Conservation (phyloP, 53 echinoderm and acorn worm species). For the Holothuria leucospilota region DNA sequence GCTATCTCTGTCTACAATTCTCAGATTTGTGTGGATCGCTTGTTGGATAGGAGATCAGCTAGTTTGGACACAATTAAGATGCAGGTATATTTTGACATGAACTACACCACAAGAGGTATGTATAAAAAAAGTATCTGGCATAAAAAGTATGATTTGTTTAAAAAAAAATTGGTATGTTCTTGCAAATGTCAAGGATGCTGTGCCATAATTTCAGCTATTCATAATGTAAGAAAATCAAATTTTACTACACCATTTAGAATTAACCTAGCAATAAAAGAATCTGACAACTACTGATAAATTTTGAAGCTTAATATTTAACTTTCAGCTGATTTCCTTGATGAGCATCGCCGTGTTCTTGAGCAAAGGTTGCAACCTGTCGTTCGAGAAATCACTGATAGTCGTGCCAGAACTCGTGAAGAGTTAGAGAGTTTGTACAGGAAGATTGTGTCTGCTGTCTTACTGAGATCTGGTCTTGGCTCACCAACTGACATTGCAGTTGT, state of each 20-base stretch:
- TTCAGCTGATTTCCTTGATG: slow-evolving; percentile 91
- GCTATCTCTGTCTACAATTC: background rate
- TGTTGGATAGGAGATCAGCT: slow-evolving; percentile 87
- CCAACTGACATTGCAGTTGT: slow-evolving; percentile 99
- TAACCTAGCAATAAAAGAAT: no score
- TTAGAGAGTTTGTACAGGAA: slow-evolving; percentile 97
- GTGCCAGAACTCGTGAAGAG: slow-evolving; percentile 97
- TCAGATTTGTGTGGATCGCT: slow-evolving; percentile 95
- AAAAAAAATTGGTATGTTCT: background rate
- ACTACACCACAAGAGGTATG: slow-evolving; percentile 94
- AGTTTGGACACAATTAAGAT: slow-evolving; percentile 93
- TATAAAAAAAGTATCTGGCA: background rate
- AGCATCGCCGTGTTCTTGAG: slow-evolving; percentile 91
- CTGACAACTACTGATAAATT: no score
- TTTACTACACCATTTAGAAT: no score
- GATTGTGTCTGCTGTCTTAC: slow-evolving; percentile 94
- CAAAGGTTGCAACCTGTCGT: slow-evolving; percentile 89
- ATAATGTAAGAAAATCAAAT: no score
- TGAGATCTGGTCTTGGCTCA: slow-evolving; percentile 92
- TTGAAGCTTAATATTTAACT: background rate
- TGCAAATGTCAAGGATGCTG: background rate
- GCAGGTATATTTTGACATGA: slow-evolving; percentile 99
- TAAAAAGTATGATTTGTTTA: background rate
- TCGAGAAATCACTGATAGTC: slow-evolving; percentile 96
- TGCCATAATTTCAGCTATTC: no score